Base-by-base conservation (phyloP, 2,888 invertebrate species). In the Ormyrus pomaceus region DNA sequence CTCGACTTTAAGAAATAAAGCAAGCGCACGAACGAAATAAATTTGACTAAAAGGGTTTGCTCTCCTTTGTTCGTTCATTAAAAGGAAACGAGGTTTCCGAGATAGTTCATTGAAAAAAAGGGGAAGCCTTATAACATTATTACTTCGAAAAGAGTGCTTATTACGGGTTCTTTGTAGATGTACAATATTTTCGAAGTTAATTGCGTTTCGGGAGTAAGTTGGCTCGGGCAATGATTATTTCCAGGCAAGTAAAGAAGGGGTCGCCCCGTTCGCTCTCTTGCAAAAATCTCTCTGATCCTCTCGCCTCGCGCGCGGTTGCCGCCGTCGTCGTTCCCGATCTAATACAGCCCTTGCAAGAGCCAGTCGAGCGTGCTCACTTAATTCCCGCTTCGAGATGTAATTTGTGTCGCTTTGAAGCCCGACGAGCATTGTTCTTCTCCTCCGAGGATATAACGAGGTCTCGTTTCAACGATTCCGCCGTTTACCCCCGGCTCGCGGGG, bases 371-470 rank as follows among this genome's bases (percentile, higher is more conserved):
- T 84, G 82, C 83, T 82, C 85, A 83, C 83, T 84, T 84, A 84
- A 83, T 85, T 84, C 84, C 83, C 86, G 85, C 83, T 86, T 86
- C 82, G 84, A 86, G 84, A 86, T 85, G 88, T 87, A 87, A 88
- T 87, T 89, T 87, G 85, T 87, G 85, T 85, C 85, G 87, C 86
- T 87, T 86, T 85, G 86, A 85, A 84, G 77, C 83, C 76, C 70
- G 75, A 79, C 83, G 79, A 46, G 83, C 80, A 85, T 86, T 86
- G 80, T 80, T 81, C 74, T 64, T 75, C 56, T 62, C 62, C 64
- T 11, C 51, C 34, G 51, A 71, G 82, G 82, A 75, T 83, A 82
- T 86, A 85, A 84, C 84, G 78, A 84, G 83, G 83, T 83, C 82
- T 83, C 76, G 75, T 80, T 77, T 83, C 75, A 55, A n/a, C 64